Conservation (phyloP, 2,888 invertebrate species). For the Dusona sp. region DNA sequence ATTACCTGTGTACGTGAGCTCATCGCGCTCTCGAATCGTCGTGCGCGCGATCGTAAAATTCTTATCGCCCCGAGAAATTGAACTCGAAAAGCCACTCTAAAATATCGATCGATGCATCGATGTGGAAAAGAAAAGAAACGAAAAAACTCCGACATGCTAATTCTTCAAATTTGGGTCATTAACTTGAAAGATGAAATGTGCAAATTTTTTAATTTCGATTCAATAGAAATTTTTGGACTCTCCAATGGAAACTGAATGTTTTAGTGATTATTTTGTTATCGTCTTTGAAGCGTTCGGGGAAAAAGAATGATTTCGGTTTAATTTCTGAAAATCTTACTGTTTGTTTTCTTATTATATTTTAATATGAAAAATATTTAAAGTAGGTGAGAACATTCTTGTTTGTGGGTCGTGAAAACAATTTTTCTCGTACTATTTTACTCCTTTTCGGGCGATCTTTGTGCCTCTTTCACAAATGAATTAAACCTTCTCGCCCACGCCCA, state of each 20-base stretch:
- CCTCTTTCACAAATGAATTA: constrained; percentile 68
- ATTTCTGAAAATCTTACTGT: neutral
- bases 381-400: neutral
- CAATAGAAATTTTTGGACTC: neutral
- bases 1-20: constrained; percentile 1
- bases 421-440: constrained; percentile 24
- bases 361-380: neutral
- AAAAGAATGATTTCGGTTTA: neutral
- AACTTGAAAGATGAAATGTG: neutral
- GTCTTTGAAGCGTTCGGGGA: neutral
- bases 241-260: neutral
- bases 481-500: constrained; percentile 67
- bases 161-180: neutral
- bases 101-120: constrained; percentile 1
- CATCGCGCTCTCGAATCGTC: constrained; percentile 13
- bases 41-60: constrained; percentile 15
- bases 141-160: neutral
- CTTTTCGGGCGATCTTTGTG: constrained; percentile 2
- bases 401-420: constrained; percentile 1
- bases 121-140: neutral
- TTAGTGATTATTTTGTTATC: neutral
- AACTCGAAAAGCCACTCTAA: constrained; percentile 1
- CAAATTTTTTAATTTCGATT: neutral
- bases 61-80: constrained; percentile 12
- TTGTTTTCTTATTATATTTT: neutral